Base-by-base conservation (phyloP, 2,797 vertebrate genomes). In the Carduelis carduelis region DNA sequence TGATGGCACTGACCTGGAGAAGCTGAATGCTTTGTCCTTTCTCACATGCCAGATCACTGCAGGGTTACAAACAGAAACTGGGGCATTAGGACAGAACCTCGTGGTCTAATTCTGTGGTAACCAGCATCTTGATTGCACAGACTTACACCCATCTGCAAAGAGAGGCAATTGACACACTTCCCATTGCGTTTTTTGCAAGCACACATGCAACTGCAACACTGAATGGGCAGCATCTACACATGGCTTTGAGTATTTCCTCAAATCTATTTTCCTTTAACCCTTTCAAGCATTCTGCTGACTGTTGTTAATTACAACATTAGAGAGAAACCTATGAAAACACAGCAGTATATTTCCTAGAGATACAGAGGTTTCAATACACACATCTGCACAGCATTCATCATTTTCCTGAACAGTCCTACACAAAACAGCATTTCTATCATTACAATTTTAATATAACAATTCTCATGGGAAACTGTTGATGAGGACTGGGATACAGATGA, bases 391-490 rank as follows among this genome's bases (percentile, higher is more conserved):
- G 70, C 87, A 86, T 84, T 87, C 69, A 50, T 85, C 7, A 23
- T 74, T 70, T 78, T 87, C 52, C 88, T 47, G 34, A 94, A 34
- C 57, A 44, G 74, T 83, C 61, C 63, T 75, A 46, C 72, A 87
- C 46, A 71, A 89, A 94, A 83, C 70, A 93, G 46, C 41, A 41
- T 71, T 96, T 93, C 84, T 92, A 88, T 89, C 94, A 87, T 88
- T 95, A 94, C 26, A 64, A 88, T 93, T 95, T 92, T 94, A 95
- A 93, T 87, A 63, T 46, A 92, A 95, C 52, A 83, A 47, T 93
- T 94, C 92, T 69, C 74, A 65, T 0, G 35, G 80, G 86, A 95
- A 86, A 57, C 65, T 57, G 50, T 81, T 75, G 44, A 64, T 66
- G 83, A 94, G 61, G 53, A 90, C 88, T 83, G 64, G 74, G 66